Evolutionary conservation across 2,888 invertebrate genomes (phyloP).

Genomic region (Drosophila kokeensis): DNA sequence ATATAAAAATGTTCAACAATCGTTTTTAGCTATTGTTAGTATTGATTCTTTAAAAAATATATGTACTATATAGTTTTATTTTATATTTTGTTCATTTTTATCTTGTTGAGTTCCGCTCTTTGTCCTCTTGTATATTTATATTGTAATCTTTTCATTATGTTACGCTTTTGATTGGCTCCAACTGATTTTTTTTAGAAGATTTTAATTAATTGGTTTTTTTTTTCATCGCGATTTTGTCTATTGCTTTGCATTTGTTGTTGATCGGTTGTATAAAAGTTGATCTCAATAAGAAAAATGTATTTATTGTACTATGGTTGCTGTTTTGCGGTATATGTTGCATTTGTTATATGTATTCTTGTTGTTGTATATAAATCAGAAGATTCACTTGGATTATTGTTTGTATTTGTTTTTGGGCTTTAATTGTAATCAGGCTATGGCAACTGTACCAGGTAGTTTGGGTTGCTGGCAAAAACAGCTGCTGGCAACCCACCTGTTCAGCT

Average conservation of each 20-base stretch:
- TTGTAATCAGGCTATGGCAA: constrained; percentile 71
- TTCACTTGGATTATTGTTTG: constrained; percentile 52
- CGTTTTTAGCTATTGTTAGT: constrained; percentile 72
- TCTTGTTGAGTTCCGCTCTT: constrained; percentile 25
- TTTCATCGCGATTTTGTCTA: constrained; percentile 51
- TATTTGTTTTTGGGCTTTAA: constrained; percentile 26
- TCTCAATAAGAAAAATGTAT: constrained; percentile 73
- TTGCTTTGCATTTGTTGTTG: constrained; percentile 60
- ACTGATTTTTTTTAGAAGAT: constrained; percentile 24
- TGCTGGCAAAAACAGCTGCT: constrained; percentile 24
- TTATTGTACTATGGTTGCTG: constrained; percentile 81
- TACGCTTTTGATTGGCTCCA: constrained; percentile 55
- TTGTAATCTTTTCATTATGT: constrained; percentile 18
- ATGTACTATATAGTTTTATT: constrained; percentile 52
- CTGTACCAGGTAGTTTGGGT: constrained; percentile 43
- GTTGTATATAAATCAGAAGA: constrained; percentile 46
- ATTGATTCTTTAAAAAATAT: constrained; percentile 67
- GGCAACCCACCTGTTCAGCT: constrained; percentile 47
- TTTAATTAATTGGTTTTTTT: constrained; percentile 10
- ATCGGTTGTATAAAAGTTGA: constrained; percentile 71
- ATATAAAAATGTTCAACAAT: constrained; percentile 78
- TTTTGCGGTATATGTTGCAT: constrained; percentile 69
- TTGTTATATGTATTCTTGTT: constrained; percentile 62
- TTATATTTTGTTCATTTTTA: constrained; percentile 15
- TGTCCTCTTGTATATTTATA: constrained; percentile 45